phyloP scores from a whole-genome alignment of 2,888 invertebrate genomes.

The Odontomyia ornata region DNA sequence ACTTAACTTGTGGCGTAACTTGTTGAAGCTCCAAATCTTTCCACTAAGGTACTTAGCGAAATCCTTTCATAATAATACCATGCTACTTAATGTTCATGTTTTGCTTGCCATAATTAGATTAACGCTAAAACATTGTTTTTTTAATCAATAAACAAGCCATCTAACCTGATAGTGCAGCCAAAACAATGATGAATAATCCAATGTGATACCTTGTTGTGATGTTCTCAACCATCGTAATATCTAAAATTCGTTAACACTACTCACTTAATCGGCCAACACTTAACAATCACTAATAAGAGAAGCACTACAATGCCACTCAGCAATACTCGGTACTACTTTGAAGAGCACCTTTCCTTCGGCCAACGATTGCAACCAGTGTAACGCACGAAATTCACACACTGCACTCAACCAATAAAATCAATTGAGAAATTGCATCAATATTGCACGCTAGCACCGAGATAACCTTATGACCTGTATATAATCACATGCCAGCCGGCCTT shows the following conservation, averaged over 20 bases:
- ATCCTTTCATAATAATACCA: too few species aligned
- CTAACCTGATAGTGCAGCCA: constrained; percentile 30
- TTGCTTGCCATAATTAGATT: too few species aligned
- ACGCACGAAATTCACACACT: constrained; percentile 10
- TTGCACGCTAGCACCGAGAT: background rate
- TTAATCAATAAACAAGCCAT: background rate
- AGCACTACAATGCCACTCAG: constrained; percentile 17
- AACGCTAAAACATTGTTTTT: too few species aligned
- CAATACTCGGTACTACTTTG: background rate
- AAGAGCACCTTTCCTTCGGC: background rate
- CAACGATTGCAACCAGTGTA: background rate
- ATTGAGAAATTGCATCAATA: constrained; percentile 17
- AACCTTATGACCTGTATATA: constrained; percentile 33
- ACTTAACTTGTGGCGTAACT: too few species aligned
- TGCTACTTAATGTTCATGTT: too few species aligned
- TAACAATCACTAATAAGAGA: background rate
- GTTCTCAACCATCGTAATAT: constrained; percentile 4
- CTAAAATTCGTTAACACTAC: background rate
- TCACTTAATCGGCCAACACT: background rate
- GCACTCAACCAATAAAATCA: constrained; percentile 24
- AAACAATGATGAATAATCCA: constrained; percentile 31
- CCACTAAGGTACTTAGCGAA: too few species aligned
- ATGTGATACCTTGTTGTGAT: background rate
- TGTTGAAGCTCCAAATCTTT: too few species aligned
- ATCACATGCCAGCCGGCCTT: constrained; percentile 16